Evolutionary conservation across 2,797 vertebrate species (phyloP).

Genomic region (Microctenopoma stevenorrisi): DNA sequence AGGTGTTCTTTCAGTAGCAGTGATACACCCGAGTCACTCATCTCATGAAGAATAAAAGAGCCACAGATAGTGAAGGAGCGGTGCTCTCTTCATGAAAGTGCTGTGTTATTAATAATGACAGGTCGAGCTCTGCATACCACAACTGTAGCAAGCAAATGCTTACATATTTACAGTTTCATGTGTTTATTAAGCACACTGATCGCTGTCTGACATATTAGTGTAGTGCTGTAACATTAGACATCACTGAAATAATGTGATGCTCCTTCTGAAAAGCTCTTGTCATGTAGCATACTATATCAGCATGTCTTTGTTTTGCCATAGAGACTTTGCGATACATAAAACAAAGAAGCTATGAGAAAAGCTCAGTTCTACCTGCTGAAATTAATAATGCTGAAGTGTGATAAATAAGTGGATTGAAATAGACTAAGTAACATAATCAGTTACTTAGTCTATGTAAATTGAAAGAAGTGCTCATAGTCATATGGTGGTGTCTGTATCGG

Average conservation of each 20-base stretch:
- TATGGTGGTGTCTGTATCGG: background rate
- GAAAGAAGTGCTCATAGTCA: background rate
- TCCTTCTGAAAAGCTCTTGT: background rate
- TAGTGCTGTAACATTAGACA: background rate
- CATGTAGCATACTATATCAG: background rate
- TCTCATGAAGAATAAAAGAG: constrained; percentile 15
- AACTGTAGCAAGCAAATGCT: background rate
- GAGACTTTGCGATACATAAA: background rate
- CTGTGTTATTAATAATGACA: background rate
- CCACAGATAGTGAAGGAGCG: background rate
- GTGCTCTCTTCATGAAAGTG: background rate
- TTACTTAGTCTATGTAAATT: background rate
- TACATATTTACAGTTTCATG: too few species aligned
- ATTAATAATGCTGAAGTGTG: background rate
- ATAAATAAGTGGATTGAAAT: background rate
- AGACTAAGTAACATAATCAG: too few species aligned
- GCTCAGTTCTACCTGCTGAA: background rate
- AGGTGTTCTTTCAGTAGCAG: background rate
- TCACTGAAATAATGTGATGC: background rate
- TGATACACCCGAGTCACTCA: background rate
- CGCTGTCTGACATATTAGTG: background rate
- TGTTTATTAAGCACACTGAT: background rate
- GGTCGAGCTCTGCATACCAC: background rate
- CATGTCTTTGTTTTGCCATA: background rate
- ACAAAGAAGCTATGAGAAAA: background rate